Conservation (phyloP, 1,140 invertebrate genomes). For the Myzus persicae region DNA sequence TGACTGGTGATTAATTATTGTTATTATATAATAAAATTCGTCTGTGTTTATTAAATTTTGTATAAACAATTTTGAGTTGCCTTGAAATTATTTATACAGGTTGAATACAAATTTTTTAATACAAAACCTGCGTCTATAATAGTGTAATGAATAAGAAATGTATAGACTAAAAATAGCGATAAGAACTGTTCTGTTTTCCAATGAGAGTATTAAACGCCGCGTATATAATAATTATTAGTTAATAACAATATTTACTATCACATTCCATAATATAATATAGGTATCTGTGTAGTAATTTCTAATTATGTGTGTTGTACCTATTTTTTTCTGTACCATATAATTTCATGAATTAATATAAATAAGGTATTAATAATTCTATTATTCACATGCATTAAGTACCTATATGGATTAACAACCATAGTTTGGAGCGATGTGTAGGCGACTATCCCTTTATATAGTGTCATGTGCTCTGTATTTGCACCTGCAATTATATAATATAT, state of each 20-base stretch:
- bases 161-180: neutral
- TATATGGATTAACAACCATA: neutral
- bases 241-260: neutral
- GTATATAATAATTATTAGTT: neutral
- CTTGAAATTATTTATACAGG: neutral
- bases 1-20: neutral
- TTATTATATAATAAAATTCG: neutral
- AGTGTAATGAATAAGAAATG: neutral
- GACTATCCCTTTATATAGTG: neutral
- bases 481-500: constrained; percentile 1
- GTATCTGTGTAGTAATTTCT: neutral
- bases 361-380: neutral
- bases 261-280: neutral
- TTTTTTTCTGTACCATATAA: neutral
- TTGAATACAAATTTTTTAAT: neutral
- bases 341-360: neutral
- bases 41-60: neutral
- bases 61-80: neutral
- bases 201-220: neutral
- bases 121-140: neutral
- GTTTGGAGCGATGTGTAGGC: neutral
- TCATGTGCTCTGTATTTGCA: neutral
- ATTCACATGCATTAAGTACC: neutral
- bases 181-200: neutral
- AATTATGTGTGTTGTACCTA: neutral